A percentile compares a stretch with the other conserved stretches of the same genome.
Conservation (phyloP, 2,797 vertebrate genomes). For the Choloepus didactylus region DNA sequence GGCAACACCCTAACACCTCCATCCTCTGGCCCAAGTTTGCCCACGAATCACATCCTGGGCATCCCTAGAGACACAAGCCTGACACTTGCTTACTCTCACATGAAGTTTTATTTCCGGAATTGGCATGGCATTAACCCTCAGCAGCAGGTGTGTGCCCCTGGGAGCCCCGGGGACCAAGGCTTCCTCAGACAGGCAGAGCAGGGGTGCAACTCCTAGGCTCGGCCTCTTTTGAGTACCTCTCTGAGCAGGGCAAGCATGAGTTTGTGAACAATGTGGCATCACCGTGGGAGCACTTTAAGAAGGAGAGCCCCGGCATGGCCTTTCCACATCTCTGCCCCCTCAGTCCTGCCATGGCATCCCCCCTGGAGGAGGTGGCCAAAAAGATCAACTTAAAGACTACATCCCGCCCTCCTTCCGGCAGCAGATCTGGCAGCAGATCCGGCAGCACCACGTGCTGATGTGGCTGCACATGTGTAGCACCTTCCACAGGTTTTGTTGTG, state of each 20-base stretch:
- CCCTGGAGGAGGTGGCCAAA: constrained; percentile 91
- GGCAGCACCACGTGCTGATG: constrained; percentile 90
- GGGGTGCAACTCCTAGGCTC: constrained; percentile 91
- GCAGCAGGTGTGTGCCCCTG: constrained; percentile 90
- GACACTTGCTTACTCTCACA: constrained; percentile 90
- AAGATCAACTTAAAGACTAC: constrained; percentile 93
- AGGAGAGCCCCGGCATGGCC: constrained; percentile 96
- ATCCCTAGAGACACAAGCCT: constrained; percentile 85
- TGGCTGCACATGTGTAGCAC: constrained; percentile 91
- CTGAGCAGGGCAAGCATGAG: constrained; percentile 95
- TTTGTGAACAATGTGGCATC: constrained; percentile 93
- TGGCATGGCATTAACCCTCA: constrained; percentile 93
- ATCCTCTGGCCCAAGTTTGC: constrained; percentile 87
- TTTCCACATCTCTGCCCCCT: constrained; percentile 94
- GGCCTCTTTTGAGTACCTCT: constrained; percentile 94
- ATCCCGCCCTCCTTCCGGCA: constrained; percentile 93
- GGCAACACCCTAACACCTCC: background rate
- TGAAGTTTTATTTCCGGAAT: constrained; percentile 97
- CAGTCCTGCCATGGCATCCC: constrained; percentile 85
- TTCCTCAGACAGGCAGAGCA: constrained; percentile 78
- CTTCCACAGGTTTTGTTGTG: constrained; percentile 91
- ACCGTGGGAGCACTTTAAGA: constrained; percentile 92
- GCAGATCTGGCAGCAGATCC: constrained; percentile 77
- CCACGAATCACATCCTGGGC: constrained; percentile 93
- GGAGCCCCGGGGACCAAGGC: constrained; percentile 45